Evolutionary conservation across 2,888 invertebrate species (phyloP).

Genomic region (Holacanthella duospinosa): DNA sequence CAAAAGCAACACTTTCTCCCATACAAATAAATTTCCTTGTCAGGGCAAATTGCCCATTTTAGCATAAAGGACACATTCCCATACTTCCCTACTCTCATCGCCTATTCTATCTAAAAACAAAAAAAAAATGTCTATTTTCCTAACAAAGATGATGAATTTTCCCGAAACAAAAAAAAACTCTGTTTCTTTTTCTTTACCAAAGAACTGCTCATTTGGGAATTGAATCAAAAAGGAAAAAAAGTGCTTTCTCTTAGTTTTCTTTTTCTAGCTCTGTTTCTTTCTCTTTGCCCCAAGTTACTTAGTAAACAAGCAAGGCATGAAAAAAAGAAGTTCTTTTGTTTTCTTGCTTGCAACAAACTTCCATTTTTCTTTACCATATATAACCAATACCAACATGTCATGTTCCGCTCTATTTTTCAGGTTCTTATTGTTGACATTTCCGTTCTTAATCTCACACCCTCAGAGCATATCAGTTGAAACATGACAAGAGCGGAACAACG

Average conservation of each 20-base stretch:
- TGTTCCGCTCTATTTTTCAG: too few relatives aligned
- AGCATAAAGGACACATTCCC: background rate
- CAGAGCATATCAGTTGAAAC: background rate
- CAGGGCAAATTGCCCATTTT: background rate
- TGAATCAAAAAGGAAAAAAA: background rate
- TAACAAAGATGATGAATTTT: background rate
- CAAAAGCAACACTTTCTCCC: background rate
- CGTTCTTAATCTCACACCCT: background rate
- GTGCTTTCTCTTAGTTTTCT: too few relatives aligned
- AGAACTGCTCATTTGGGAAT: conserved; percentile 1
- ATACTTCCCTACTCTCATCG: background rate
- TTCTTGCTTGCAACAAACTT: too few relatives aligned
- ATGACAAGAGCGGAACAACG: too few relatives aligned
- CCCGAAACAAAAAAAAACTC: background rate
- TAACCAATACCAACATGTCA: background rate
- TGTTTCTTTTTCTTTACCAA: background rate
- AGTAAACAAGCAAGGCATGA: too few relatives aligned
- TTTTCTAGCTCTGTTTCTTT: background rate
- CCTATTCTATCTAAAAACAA: background rate
- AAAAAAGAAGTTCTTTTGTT: too few relatives aligned
- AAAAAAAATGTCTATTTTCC: background rate
- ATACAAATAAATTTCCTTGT: background rate
- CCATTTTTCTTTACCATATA: too few relatives aligned
- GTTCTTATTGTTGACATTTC: conserved; percentile 6
- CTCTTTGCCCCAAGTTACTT: background rate